Percentiles rank a stretch among this genome's conserved stretches.
Evolutionary conservation across 2,888 invertebrate genomes (phyloP).

Genomic region (Busseola fusca): DNA sequence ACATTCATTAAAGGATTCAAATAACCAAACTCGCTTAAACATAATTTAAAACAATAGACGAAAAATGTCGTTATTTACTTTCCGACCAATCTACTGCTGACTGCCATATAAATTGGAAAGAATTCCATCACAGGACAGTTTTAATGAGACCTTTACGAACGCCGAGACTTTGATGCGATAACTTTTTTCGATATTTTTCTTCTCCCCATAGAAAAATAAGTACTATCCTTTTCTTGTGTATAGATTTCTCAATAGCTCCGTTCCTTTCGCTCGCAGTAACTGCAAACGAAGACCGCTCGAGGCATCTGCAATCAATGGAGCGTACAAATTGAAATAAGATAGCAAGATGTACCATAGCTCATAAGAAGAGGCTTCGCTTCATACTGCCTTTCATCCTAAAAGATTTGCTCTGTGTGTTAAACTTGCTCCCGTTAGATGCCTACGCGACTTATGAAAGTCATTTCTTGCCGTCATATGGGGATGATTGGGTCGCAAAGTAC

Average conservation of each 20-base stretch:
- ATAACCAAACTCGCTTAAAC: constrained; percentile 59
- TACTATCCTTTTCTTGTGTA: constrained; percentile 71
- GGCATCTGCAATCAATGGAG: constrained; percentile 88
- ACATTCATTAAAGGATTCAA: constrained; percentile 40
- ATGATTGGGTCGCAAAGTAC: constrained; percentile 68
- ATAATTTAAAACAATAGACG: constrained; percentile 77
- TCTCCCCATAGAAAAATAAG: constrained; percentile 80
- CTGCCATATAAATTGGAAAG: constrained; percentile 85
- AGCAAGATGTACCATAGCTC: constrained; percentile 81
- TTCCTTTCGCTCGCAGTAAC: constrained; percentile 75
- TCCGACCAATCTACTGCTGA: constrained; percentile 79
- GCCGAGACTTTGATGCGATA: constrained; percentile 86
- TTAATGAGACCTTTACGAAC: constrained; percentile 87
- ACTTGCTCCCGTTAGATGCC: constrained; percentile 62
- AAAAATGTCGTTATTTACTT: constrained; percentile 82
- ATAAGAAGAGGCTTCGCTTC: constrained; percentile 76
- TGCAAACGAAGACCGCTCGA: constrained; percentile 82
- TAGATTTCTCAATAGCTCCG: constrained; percentile 58
- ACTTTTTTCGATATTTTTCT: constrained; percentile 87
- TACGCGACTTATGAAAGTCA: constrained; percentile 59
- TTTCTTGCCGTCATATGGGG: constrained; percentile 59
- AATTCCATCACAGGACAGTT: constrained; percentile 86
- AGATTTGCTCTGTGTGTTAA: constrained; percentile 74
- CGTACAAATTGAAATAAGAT: constrained; percentile 89
- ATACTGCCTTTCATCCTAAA: constrained; percentile 60